Evolutionary conservation across 2,797 vertebrate species (phyloP).

Genomic region (Podargus strigoides): DNA sequence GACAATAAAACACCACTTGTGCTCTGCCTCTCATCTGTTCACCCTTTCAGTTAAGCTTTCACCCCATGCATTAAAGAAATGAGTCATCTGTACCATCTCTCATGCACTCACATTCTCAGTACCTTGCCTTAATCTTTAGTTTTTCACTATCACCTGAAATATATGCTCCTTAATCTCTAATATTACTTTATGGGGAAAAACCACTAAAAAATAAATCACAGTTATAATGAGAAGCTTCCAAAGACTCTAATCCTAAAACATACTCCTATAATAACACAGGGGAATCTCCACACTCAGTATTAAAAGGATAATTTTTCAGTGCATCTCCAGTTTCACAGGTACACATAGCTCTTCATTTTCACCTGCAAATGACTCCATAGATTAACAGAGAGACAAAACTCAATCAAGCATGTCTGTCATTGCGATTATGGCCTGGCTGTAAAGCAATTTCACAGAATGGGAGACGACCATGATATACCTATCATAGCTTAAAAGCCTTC

Average conservation of each 20-base stretch:
- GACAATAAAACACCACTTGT: constrained; percentile 32
- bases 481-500: constrained; percentile 5
- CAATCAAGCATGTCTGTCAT: constrained; percentile 55
- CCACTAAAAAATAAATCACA: constrained; percentile 38
- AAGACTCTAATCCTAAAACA: constrained; percentile 15
- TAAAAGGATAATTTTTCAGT: constrained; percentile 33
- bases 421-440: constrained; percentile 19
- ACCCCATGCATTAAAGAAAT: constrained; percentile 3
- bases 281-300: background rate
- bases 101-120: background rate
- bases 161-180: constrained; percentile 27
- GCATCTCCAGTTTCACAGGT: background rate
- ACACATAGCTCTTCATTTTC: constrained; percentile 35
- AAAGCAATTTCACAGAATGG: constrained; percentile 53
- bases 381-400: constrained; percentile 57
- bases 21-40: constrained; percentile 42
- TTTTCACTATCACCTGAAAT: constrained; percentile 44
- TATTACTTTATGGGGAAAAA: constrained; percentile 25
- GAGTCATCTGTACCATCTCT: constrained; percentile 36
- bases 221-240: constrained; percentile 37
- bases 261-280: constrained; percentile 2
- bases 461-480: background rate
- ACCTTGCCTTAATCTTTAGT: constrained; percentile 14
- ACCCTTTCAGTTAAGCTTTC: constrained; percentile 29
- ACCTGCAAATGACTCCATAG: constrained; percentile 41